Conservation (phyloP, 23 tunicate genomes). For the Ciona savignyi region DNA sequence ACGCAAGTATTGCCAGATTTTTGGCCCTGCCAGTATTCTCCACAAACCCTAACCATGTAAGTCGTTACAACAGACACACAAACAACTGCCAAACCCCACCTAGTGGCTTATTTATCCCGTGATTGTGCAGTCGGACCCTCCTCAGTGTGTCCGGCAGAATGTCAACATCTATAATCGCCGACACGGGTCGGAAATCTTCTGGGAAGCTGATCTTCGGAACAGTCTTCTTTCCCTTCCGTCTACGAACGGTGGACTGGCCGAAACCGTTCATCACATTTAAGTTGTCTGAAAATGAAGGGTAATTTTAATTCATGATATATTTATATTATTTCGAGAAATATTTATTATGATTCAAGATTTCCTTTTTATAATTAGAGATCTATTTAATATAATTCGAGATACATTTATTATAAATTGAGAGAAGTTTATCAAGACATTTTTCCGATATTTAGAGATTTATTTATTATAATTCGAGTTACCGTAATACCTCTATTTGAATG, state of each 20-base stretch:
- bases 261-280: slow-evolving; percentile 76
- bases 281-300: slow-evolving; percentile 29
- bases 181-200: slow-evolving; percentile 96
- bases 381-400: no score
- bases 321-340: no score
- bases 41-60: not conserved
- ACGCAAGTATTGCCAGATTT: no score
- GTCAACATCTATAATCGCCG: slow-evolving; percentile 99
- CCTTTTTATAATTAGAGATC: no score
- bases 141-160: slow-evolving; percentile 96
- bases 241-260: slow-evolving; percentile 83
- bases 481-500: no score
- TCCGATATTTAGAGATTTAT: no score
- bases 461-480: no score
- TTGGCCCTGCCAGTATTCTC: no score
- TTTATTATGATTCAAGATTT: no score
- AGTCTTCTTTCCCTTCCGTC: slow-evolving; percentile 66
- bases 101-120: slow-evolving; percentile 87
- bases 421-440: no score
- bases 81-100: slow-evolving; percentile 6
- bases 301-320: no score
- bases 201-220: slow-evolving; percentile 81
- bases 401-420: no score
- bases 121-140: slow-evolving; percentile 92
- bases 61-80: not conserved